Evolutionary conservation across 2,113 vertebrate genomes (phyloP).

Genomic region (Gambusia holbrooki): DNA sequence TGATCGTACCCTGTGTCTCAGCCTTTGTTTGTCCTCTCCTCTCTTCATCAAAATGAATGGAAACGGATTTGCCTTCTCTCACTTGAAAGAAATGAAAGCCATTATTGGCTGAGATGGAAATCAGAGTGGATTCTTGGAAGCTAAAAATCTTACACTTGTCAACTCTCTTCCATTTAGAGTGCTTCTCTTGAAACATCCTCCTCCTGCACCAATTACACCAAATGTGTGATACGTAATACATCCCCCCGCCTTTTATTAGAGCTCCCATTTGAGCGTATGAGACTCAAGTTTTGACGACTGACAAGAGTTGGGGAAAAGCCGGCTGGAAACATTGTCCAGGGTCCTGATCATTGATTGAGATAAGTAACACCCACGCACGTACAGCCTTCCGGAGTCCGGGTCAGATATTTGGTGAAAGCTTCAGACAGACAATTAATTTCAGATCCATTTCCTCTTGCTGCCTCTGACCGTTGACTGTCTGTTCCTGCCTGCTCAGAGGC

Average conservation of each 20-base stretch:
- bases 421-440: constrained; percentile 48
- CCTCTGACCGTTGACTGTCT: constrained; percentile 36
- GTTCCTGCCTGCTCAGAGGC: constrained; percentile 27
- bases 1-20: constrained; percentile 12
- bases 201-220: constrained; percentile 47
- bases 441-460: constrained; percentile 39
- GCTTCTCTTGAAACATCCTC: constrained; percentile 12
- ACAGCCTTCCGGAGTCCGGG: constrained; percentile 7
- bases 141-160: constrained; percentile 41
- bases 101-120: constrained; percentile 18
- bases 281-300: neutral
- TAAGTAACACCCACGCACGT: constrained; percentile 15
- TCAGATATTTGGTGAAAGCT: constrained; percentile 8
- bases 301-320: neutral
- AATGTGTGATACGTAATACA: constrained; percentile 32
- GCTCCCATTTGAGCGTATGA: neutral
- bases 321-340: neutral
- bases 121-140: constrained; percentile 40
- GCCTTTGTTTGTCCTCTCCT: constrained; percentile 23
- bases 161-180: constrained; percentile 13
- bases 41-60: constrained; percentile 19
- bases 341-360: constrained; percentile 22
- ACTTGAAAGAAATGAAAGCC: constrained; percentile 14
- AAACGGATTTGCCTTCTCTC: constrained; percentile 11
- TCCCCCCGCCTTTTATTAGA: constrained; percentile 35